These are phyloP conservation scores for Noturus placidus DNA, from an alignment of 2,113 vertebrate species.

Conservation along the genomic window DNA sequence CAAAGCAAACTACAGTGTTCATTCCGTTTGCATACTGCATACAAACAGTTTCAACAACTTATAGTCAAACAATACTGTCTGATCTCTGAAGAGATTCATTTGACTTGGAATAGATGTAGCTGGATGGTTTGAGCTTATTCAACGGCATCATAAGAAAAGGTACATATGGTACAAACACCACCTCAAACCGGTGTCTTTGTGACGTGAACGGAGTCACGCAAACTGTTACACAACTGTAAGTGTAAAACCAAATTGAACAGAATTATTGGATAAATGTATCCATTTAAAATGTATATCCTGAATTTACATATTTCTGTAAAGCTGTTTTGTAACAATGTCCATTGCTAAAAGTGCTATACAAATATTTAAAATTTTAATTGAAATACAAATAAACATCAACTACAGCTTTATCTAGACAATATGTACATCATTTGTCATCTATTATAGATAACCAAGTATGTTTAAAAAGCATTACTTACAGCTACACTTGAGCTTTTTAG, in stretches of 20 bases:
- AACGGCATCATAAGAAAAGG: not conserved
- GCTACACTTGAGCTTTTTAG: not conserved
- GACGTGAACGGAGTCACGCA: not conserved
- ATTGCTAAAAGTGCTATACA: too few relatives aligned
- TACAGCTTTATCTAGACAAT: slow-evolving; percentile 12
- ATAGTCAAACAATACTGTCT: not conserved
- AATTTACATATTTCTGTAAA: too few relatives aligned
- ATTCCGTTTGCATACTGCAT: not conserved
- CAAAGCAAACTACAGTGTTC: not conserved
- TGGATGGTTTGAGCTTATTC: not conserved
- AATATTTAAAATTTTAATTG: too few relatives aligned
- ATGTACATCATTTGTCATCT: not conserved
- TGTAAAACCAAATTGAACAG: not conserved
- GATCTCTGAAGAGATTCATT: not conserved
- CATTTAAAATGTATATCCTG: too few relatives aligned
- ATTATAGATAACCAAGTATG: not conserved
- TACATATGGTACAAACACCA: not conserved
- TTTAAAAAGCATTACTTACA: not conserved
- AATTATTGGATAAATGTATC: too few relatives aligned
- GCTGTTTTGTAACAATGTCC: too few relatives aligned
- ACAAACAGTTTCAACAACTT: not conserved
- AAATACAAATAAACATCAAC: slow-evolving; percentile 7
- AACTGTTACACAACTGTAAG: not conserved
- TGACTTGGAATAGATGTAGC: not conserved
- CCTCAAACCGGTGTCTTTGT: not conserved